Evolutionary conservation across 1,140 invertebrate genomes (phyloP).

Genomic region (Adoxophyes honmai): DNA sequence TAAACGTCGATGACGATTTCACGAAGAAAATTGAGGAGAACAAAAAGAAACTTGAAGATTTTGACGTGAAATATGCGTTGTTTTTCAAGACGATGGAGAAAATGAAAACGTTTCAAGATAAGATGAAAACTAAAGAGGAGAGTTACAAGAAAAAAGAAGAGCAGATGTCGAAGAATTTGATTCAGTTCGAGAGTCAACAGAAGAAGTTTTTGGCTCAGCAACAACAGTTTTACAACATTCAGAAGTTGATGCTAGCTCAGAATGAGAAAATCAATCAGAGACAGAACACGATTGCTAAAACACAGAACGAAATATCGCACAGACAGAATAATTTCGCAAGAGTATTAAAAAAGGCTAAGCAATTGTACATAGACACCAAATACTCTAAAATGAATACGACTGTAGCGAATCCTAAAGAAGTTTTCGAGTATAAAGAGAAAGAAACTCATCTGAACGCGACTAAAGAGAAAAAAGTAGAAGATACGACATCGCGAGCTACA

Average conservation of each 20-base stretch:
- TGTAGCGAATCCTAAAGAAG: conserved; percentile 21
- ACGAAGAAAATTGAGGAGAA: conserved; percentile 40
- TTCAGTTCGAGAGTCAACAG: conserved; percentile 61
- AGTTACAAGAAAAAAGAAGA: conserved; percentile 40
- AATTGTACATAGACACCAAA: conserved; percentile 35
- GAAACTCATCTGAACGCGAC: neutral
- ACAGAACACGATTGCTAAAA: conserved; percentile 54
- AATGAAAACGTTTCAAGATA: conserved; percentile 36
- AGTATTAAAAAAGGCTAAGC: conserved; percentile 57
- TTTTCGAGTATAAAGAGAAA: conserved; percentile 13
- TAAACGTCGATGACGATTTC: conserved; percentile 45
- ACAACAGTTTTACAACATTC: conserved; percentile 56
- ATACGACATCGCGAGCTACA: conserved; percentile 22
- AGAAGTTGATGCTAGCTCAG: conserved; percentile 56
- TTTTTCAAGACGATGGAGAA: conserved; percentile 44
- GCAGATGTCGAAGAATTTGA: conserved; percentile 46
- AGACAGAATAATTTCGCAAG: conserved; percentile 57
- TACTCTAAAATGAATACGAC: conserved; percentile 19
- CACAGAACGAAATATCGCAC: conserved; percentile 56
- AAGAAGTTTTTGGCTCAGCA: conserved; percentile 61
- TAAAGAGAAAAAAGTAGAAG: conserved; percentile 17
- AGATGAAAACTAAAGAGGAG: conserved; percentile 37
- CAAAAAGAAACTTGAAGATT: conserved; percentile 46
- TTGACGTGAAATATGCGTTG: conserved; percentile 45
- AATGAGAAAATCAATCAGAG: conserved; percentile 62